Conservation (phyloP, 2,888 invertebrate genomes). For the Pegoplata infirma region DNA sequence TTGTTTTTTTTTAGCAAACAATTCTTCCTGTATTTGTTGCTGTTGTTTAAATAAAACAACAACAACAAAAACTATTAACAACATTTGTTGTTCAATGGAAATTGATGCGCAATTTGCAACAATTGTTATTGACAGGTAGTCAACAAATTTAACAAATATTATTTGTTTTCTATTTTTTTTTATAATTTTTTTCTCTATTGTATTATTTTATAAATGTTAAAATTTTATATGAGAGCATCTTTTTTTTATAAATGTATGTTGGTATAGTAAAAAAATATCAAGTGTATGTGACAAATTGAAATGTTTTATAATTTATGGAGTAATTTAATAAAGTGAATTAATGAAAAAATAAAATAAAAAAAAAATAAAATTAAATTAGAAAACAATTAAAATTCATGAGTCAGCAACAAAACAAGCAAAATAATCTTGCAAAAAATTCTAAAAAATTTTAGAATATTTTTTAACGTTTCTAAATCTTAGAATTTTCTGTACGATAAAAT, state of each 20-base stretch:
- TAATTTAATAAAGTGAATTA: constrained; percentile 33
- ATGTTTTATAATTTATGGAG: constrained; percentile 57
- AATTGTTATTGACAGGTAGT: constrained; percentile 65
- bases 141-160: constrained; percentile 53
- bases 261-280: background rate
- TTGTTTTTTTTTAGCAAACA: constrained; percentile 23
- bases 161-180: constrained; percentile 22
- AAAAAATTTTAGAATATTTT: no score
- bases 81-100: constrained; percentile 40
- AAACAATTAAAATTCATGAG: no score
- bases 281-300: constrained; percentile 64
- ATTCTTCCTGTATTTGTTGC: constrained; percentile 55
- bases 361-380: no score
- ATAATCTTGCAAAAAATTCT: no score
- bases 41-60: constrained; percentile 26
- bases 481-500: no score
- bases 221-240: constrained; percentile 46
- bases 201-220: background rate
- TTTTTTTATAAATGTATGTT: constrained; percentile 1
- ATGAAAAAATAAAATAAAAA: background rate
- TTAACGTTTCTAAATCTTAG: no score
- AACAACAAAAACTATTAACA: constrained; percentile 32
- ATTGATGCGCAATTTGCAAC: constrained; percentile 63
- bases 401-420: no score
- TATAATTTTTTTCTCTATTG: background rate